Percentiles rank a stretch among this genome's conserved stretches.
Conservation (phyloP, 2,113 vertebrate species). For the Chaetops frenatus region DNA sequence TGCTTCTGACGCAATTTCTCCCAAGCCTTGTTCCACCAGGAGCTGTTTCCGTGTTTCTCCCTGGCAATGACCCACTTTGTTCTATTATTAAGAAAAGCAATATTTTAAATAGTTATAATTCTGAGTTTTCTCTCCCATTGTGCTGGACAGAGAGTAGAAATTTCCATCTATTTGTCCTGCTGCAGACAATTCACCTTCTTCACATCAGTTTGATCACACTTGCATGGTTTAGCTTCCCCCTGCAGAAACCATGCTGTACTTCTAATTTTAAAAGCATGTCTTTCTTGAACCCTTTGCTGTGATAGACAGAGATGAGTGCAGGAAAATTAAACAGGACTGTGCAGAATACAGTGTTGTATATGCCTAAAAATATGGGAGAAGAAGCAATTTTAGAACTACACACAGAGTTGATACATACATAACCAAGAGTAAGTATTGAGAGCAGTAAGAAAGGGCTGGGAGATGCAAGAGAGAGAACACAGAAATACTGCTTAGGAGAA, state of each 20-base stretch:
- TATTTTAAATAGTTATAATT: not conserved
- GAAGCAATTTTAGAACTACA: not conserved
- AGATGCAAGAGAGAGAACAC: not conserved
- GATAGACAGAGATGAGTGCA: not conserved
- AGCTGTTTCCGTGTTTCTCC: not conserved
- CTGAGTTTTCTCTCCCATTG: not conserved
- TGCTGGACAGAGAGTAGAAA: not conserved
- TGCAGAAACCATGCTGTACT: not conserved
- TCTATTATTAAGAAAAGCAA: not conserved
- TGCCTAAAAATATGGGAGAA: not conserved
- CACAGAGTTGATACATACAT: not conserved
- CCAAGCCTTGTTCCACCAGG: not conserved
- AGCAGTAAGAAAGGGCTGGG: not conserved
- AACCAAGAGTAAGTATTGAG: not conserved
- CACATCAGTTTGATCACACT: not conserved
- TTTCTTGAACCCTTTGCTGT: not conserved
- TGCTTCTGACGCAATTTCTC: not conserved
- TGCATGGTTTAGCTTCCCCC: not conserved
- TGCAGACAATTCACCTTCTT: not conserved
- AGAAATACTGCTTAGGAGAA: not conserved
- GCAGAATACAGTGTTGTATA: not conserved
- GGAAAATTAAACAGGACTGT: not conserved
- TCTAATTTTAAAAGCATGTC: not conserved
- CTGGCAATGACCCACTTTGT: conserved; percentile 1
- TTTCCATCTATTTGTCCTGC: not conserved